Base-by-base conservation (phyloP, 2,797 vertebrate genomes). In the Falco rusticolus region DNA sequence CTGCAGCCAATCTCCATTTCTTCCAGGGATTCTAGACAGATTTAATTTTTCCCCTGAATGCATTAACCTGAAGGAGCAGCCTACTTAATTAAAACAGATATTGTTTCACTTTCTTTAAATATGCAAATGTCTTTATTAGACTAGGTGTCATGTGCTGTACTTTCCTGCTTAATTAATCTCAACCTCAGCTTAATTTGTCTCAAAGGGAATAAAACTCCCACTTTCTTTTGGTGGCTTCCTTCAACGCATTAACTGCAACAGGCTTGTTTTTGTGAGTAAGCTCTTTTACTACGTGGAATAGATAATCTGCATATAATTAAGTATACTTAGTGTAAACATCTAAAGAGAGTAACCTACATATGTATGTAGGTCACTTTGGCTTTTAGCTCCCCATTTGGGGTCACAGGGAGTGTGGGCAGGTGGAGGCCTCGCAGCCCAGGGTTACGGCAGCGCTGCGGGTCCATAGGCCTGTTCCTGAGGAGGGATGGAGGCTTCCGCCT, bases 61-160 rank as follows among this genome's bases (percentile, higher is more conserved):
- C 66, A 87, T 96, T 96, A 97, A 97, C 94, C 95, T 97, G 89
- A 68, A 97, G 93, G 93, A 96, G 89, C 90, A 96, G 90, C 89
- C 94, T 92, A 90, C 89, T 97, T 96, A 96, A 96, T 96, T 96
- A 96, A 97, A 94, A 92, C 60, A 96, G 94, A 95, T 95, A 96
- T 93, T 97, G 92, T 97, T 96, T 93, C 90, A 51, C 68, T 94
- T 89, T 50, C 84, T 91, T 96, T 97, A 96, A 95, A 92, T 95
- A 93, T 93, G 92, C 92, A 96, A 92, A 95, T 92, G 41, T 94
- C 93, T 96, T 95, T 96, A 96, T 97, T 96, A 94, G 89, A 28
- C 78, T 87, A 70, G 51, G 71, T 96, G 95, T 89, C 89, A 24
- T 91, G 89, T 17, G 90, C 89, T 92, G 51, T 80, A 25, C 64